These are phyloP conservation scores for Notothenia coriiceps DNA, from an alignment of 2,113 vertebrate species.

Conservation along the genomic window DNA sequence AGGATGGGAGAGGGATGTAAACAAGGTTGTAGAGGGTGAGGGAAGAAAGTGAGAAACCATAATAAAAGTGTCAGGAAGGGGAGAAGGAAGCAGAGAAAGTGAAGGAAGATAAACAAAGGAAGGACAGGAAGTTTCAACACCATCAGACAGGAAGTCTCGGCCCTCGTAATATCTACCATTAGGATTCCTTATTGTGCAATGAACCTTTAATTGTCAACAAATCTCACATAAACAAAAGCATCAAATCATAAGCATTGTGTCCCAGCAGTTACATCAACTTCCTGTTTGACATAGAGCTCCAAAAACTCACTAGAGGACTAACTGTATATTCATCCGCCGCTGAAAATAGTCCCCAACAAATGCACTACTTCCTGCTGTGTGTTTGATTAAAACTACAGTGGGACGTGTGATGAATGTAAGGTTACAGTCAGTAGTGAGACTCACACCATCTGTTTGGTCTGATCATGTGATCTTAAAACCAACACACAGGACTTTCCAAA, in stretches of 20 bases:
- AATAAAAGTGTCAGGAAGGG: background rate
- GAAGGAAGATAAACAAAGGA: background rate
- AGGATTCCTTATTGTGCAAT: background rate
- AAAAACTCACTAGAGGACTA: background rate
- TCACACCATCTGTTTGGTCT: background rate
- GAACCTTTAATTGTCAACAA: background rate
- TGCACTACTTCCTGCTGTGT: background rate
- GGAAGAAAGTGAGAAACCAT: background rate
- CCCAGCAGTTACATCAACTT: background rate
- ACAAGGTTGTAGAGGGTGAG: background rate
- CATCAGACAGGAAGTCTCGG: constrained; percentile 8
- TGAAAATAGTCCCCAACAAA: constrained; percentile 6
- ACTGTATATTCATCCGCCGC: background rate
- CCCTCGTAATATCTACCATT: background rate
- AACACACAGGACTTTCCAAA: background rate
- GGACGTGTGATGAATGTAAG: background rate
- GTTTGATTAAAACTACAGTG: background rate
- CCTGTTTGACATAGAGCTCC: background rate
- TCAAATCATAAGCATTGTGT: background rate
- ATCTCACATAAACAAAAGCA: background rate
- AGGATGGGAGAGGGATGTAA: background rate
- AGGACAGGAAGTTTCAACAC: constrained; percentile 11
- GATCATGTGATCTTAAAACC: background rate
- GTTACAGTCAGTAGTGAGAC: background rate
- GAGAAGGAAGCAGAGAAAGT: background rate